phyloP scores from a whole-genome alignment of 2,113 vertebrate species.

The Irena cyanogastra region DNA sequence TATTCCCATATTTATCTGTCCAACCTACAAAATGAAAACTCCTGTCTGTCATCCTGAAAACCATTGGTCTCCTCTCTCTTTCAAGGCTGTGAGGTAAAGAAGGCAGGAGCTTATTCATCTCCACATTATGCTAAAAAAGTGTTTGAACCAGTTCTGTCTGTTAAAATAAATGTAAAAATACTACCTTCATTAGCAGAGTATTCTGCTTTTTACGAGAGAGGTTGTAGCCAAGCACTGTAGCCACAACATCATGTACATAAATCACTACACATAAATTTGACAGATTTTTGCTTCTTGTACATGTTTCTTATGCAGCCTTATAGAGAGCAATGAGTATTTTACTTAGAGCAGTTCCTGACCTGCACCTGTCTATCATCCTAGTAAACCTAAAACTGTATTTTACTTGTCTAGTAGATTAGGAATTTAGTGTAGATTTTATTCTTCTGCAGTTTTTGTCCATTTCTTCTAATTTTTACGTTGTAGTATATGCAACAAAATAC shows the following conservation, averaged over 20 bases:
- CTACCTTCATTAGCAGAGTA: accelerated
- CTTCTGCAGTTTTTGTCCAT: not conserved
- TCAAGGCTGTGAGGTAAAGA: not conserved
- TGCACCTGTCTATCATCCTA: not conserved
- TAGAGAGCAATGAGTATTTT: not conserved
- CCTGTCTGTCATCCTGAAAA: not conserved
- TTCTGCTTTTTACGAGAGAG: not conserved
- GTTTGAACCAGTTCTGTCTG: not conserved
- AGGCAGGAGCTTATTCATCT: not conserved
- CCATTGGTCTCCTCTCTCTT: not conserved
- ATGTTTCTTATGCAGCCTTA: not conserved
- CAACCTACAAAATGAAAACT: not conserved
- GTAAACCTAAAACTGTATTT: not conserved
- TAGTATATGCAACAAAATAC: not conserved
- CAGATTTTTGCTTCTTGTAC: not conserved
- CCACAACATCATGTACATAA: not conserved
- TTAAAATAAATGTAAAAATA: not conserved
- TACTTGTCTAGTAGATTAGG: not conserved
- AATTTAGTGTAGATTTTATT: not conserved
- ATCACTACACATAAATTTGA: not conserved
- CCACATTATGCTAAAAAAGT: not conserved
- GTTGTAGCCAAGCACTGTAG: not conserved
- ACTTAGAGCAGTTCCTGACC: not conserved
- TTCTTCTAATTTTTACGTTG: not conserved
- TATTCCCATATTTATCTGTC: not conserved